A percentile compares a stretch with the other conserved stretches of the same genome.
phyloP scores from a whole-genome alignment of 2,888 invertebrate genomes.

The Scaptomyza parva region DNA sequence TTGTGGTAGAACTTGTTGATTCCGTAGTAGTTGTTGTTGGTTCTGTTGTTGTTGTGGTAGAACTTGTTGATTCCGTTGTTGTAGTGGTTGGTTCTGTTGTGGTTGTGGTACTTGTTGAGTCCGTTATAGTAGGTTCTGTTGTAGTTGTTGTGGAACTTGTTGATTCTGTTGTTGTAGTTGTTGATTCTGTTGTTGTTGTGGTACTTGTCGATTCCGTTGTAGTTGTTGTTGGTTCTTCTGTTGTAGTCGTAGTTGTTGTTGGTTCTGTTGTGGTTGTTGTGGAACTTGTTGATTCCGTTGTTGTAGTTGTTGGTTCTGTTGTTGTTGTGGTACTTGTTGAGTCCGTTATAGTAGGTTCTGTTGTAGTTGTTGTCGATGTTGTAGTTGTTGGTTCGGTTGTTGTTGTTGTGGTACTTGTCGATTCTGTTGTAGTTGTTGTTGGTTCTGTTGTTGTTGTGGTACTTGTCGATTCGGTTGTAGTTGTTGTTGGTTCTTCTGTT shows the following conservation, averaged over 20 bases:
- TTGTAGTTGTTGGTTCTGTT: conserved; percentile 4
- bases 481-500: conserved; percentile 2
- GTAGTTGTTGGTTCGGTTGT: neutral
- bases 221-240: neutral
- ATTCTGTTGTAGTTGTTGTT: conserved; percentile 33
- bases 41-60: neutral
- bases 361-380: conserved; percentile 15
- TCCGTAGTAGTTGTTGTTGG: too few species aligned
- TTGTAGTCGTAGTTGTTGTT: conserved; percentile 2
- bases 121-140: neutral
- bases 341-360: neutral
- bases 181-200: neutral
- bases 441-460: conserved; percentile 4
- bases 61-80: neutral
- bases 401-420: conserved; percentile 19
- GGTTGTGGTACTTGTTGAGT: neutral
- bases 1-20: too few species aligned
- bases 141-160: neutral
- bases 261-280: conserved; percentile 9
- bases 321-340: neutral
- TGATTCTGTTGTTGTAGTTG: neutral
- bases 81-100: conserved; percentile 7
- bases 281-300: neutral
- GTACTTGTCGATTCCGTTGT: too few species aligned
- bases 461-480: conserved; percentile 1